phyloP scores from a whole-genome alignment of 2,888 invertebrate species.

The Conomelus anceps region DNA sequence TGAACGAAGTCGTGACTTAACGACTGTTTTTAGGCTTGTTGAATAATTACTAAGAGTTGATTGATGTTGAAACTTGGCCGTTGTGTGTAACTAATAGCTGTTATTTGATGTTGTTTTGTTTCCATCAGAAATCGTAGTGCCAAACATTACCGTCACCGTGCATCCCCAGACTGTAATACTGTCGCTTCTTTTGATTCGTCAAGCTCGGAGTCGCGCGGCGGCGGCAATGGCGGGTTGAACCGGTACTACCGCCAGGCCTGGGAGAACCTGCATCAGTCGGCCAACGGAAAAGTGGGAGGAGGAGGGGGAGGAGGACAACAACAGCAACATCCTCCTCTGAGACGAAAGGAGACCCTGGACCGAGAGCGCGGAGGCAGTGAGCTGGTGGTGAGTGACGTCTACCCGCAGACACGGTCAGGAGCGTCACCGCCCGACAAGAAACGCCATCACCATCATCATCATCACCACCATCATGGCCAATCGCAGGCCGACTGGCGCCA shows the following conservation, averaged over 20 bases:
- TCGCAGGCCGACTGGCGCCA: constrained; percentile 30
- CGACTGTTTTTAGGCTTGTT: no score
- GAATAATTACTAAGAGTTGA: no score
- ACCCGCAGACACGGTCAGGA: constrained; percentile 49
- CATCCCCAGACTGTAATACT: constrained; percentile 84
- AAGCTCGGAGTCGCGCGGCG: constrained; percentile 70
- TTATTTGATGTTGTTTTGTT: neutral
- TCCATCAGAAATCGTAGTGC: constrained; percentile 63
- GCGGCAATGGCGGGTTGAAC: constrained; percentile 56
- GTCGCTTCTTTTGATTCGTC: constrained; percentile 85
- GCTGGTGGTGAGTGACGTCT: constrained; percentile 60
- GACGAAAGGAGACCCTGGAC: constrained; percentile 65
- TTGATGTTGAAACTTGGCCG: neutral
- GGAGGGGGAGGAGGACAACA: constrained; percentile 37
- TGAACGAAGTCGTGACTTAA: no score
- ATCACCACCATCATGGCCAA: constrained; percentile 54
- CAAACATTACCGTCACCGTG: constrained; percentile 81
- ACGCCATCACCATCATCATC: constrained; percentile 67
- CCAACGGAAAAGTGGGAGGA: constrained; percentile 50
- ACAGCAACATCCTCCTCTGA: constrained; percentile 48
- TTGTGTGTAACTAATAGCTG: neutral
- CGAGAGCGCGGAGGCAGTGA: constrained; percentile 66
- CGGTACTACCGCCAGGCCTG: constrained; percentile 87
- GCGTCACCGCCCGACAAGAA: constrained; percentile 61
- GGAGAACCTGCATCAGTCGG: constrained; percentile 84